A percentile compares a stretch with the other conserved stretches of the same genome.
Conservation (phyloP, 1,140 invertebrate species). For the Macrotrachela quadricornifera region DNA sequence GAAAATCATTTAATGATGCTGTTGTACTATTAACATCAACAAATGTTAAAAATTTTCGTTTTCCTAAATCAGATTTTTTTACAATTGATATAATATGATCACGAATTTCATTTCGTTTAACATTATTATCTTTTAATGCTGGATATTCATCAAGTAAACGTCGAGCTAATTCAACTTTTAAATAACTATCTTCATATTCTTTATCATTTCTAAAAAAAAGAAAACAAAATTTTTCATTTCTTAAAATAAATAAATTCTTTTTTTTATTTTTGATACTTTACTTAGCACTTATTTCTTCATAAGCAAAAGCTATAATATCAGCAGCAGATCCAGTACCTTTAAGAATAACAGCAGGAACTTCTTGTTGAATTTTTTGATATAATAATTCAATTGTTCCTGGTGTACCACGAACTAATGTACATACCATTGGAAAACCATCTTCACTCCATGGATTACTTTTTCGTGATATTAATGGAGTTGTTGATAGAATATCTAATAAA, state of each 20-base stretch:
- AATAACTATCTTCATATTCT: constrained; percentile 24
- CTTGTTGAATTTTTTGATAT: constrained; percentile 23
- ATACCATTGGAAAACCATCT: constrained; percentile 21
- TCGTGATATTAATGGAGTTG: neutral
- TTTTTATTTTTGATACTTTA: no score
- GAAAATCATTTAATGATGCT: neutral
- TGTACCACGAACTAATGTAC: constrained; percentile 29
- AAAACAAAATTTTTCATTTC: no score
- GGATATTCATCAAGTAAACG: constrained; percentile 17
- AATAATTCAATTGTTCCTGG: constrained; percentile 23
- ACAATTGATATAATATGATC: constrained; percentile 28
- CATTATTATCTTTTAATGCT: constrained; percentile 19
- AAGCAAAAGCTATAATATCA: constrained; percentile 28
- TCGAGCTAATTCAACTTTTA: constrained; percentile 28
- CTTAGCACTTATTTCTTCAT: constrained; percentile 17
- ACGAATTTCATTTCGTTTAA: constrained; percentile 15
- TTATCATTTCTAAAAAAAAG: neutral
- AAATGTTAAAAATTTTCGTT: constrained; percentile 11
- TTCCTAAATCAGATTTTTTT: constrained; percentile 8
- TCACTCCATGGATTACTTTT: neutral
- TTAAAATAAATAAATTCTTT: no score
- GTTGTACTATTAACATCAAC: neutral
- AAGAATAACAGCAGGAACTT: constrained; percentile 29
- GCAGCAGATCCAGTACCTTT: constrained; percentile 28
- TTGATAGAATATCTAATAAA: neutral